Evolutionary conservation across 2,113 vertebrate species (phyloP), one percentile per base, ranked within the genome.

Genomic region (Solenodon paradoxus): DNA sequence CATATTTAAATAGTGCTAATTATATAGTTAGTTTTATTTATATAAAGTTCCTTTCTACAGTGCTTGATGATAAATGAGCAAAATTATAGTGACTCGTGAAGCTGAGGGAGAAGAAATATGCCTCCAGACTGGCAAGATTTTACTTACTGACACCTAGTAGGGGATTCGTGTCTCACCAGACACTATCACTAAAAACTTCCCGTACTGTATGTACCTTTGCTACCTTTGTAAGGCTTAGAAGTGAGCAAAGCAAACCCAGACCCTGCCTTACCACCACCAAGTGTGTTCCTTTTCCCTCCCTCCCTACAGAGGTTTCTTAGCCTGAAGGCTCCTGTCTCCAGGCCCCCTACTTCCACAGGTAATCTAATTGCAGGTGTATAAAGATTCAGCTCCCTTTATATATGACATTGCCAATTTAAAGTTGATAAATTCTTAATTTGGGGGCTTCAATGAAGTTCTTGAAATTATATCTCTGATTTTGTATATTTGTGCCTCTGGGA

Each of bases 11-110:
- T 82, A 59, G 38, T 66, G 35, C 64, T 66, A 68, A 92, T 88
- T 78, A 68, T 49, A 82, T 69, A 77, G 88, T 81, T n/a, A 69
- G 32, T 53, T 82, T 86, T 59, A 64, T 51, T 86, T 95, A 95
- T 79, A 30, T 64, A 26, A 64, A 81, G 24, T 68, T 87, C 1
- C 24, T 82, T 24, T 88, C 49, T 40, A 8, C 0, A 55, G 45
- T 95, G 26, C 30, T 69, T 59, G 19, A 42, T 72, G 57, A 75
- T 80, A 83, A 95, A 55, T 82, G 86, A 90, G 35, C 49, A 63
- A 92, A 90, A 49, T 17, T 10, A 30, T 57, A 40, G 10, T 40
- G 38, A 80, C 53, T 7, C 30, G 0, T 64, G 69, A 87, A 32
- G 32, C 17, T 40, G 71, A 35, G 24, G 45, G 26, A 77, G 19